Percentiles rank a stretch among this genome's conserved stretches.
Evolutionary conservation across 2,113 vertebrate species (phyloP).

Genomic region (Megaceryle torquata): DNA sequence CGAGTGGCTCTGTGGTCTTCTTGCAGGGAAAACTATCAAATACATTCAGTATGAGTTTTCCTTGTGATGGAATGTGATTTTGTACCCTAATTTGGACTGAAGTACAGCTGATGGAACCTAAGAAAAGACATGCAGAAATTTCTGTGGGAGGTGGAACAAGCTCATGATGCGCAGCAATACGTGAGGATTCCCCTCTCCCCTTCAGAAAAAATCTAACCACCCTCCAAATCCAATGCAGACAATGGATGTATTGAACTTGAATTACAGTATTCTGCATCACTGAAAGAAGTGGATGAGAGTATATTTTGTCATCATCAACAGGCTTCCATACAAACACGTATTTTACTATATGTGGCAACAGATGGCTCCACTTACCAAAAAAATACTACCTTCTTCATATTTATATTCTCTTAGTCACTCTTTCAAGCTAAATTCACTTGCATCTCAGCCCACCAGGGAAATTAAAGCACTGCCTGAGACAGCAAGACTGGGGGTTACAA

Average conservation of each 20-base stretch:
- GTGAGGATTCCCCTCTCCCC: neutral
- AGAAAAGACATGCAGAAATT: neutral
- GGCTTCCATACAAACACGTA: neutral
- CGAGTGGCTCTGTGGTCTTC: neutral
- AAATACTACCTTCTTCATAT: neutral
- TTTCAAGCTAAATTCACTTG: constrained; percentile 38
- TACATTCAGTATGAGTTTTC: neutral
- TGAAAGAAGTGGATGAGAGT: neutral
- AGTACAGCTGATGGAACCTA: neutral
- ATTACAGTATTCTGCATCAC: neutral
- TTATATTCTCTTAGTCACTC: constrained; percentile 30
- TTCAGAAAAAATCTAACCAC: neutral
- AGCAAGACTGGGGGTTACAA: neutral
- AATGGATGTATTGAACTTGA: neutral
- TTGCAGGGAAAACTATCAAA: neutral
- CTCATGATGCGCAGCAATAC: neutral
- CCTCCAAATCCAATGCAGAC: neutral
- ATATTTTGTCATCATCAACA: neutral
- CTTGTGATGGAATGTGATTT: neutral
- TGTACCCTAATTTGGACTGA: neutral
- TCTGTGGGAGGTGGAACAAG: neutral
- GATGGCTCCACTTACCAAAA: constrained; percentile 52
- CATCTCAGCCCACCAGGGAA: constrained; percentile 11
- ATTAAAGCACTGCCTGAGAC: constrained; percentile 41
- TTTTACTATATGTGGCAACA: constrained; percentile 43